Evolutionary conservation across 2,797 vertebrate genomes (phyloP), one percentile per base, ranked within the genome.

Genomic region (Anguilla megastoma): DNA sequence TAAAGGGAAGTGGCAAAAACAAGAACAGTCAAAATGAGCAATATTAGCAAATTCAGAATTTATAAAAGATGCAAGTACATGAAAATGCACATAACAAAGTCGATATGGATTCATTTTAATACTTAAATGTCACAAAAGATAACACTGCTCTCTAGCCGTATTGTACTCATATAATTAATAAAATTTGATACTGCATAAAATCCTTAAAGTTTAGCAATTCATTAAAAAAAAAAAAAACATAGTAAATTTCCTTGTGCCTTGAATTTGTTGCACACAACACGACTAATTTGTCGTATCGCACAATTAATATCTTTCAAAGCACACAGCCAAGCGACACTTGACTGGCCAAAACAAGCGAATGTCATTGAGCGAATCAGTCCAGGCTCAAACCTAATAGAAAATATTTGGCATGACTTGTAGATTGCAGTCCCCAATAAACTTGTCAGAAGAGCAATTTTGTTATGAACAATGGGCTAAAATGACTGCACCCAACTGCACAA

Each of bases 391-490:
- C 60, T n/a, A 66, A 66, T n/a, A 66, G 60, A 66, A n/a, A n/a
- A 66, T 66, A 66, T n/a, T 24, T 24, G 5, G 21, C n/a, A 24
- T 5, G 24, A 27, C 21, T 66, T 66, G 60, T 24, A 66, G 21
- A 66, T n/a, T 66, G 60, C 60, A n/a, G 60, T 66, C 24, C 60
- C 60, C 21, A 24, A 66, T 66, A 66, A 66, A 66, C 60, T 66
- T 66, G 60, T n/a, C 60, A n/a, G 60, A 66, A n/a, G 60, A n/a
- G 60, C 60, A 66, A 66, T n/a, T 66, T 66, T n/a, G 60, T 24
- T n/a, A n/a, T 24, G 60, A 66, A n/a, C 21, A 66, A 66, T 66
- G 60, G 60, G 60, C 18, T 63, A n/a, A 63, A 63, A 24, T 60
- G 3, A 66, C 24, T 66, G 60, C 21, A 1, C n/a, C 60, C 60